Evolutionary conservation across 2,113 vertebrate species (phyloP).

Genomic region (Tichodroma muraria): DNA sequence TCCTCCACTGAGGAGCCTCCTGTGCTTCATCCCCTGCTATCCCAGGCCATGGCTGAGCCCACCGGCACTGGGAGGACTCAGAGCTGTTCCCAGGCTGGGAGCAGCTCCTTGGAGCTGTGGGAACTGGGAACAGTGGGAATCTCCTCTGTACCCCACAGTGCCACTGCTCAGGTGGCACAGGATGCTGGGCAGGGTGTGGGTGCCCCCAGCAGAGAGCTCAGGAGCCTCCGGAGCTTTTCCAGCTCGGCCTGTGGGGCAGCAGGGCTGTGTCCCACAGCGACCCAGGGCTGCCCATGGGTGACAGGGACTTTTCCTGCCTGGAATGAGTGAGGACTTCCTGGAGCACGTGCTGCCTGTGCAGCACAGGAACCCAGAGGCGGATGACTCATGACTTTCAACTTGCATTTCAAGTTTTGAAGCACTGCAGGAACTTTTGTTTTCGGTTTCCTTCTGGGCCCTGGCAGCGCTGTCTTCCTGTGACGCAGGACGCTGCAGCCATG

Average conservation of each 20-base stretch:
- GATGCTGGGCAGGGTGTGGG: not conserved
- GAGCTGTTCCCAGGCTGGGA: not conserved
- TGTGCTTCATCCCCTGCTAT: not conserved
- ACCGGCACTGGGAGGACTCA: fast-evolving
- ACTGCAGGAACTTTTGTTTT: not conserved
- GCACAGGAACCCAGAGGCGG: not conserved
- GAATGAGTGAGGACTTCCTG: not conserved
- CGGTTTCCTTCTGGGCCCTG: not conserved
- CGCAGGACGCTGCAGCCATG: fast-evolving
- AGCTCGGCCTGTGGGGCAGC: not conserved
- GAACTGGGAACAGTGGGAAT: fast-evolving
- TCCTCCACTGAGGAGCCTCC: not conserved
- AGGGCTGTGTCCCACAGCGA: not conserved
- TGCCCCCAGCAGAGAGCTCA: not conserved
- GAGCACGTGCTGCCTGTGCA: not conserved
- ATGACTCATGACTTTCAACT: not conserved
- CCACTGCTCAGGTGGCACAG: fast-evolving
- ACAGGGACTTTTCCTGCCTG: not conserved
- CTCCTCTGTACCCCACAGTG: fast-evolving
- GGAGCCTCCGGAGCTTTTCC: not conserved
- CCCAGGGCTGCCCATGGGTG: fast-evolving
- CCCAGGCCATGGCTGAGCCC: not conserved
- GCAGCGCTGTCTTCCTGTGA: not conserved
- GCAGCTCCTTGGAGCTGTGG: not conserved
- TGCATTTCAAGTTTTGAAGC: not conserved